Base-by-base conservation (phyloP, 2,888 invertebrate species). In the Cataglyphis albicans region DNA sequence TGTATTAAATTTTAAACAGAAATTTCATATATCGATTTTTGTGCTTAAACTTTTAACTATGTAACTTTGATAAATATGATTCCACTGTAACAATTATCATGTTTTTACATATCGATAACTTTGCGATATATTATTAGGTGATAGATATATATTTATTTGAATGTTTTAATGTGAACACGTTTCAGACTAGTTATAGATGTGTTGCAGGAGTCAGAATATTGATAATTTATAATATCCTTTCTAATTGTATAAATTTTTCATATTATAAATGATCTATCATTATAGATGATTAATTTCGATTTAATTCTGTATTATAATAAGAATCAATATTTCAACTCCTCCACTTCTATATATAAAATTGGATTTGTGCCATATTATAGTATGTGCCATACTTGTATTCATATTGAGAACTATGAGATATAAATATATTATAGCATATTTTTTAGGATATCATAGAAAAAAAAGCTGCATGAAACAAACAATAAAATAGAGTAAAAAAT, bases 161-260 rank as follows among this genome's bases (percentile, higher is more conserved):
- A 86, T 87, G 82, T 76, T 88, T 82, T 48, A 52, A 67, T 68
- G 84, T 90, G 90, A 90, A 90, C 89, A 90, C 89, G 83, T 88
- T 89, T 89, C 83, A 87, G 90, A 90, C 90, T 90, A 90, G 90
- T 86, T 86, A 80, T 73, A 84, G 85, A 90, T 88, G 84, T 84
- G 81, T 85, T 85, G 55, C 68, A 76, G 82, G 83, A 81, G 73
- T 87, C 64, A 76, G 82, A 89, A 88, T 88, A 89, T 75, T 87
- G 83, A 82, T 74, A 52, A 81, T 83, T 38, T 75, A 87, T 44
- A 18, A 59, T 59, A 73, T 59, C 38, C 41, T 80, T 68, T 25
- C 67, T 85, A 84, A 84, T 87, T 59, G 64, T 63, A 41, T 81
- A 21, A 85, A 59, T 63, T 29, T 67, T 76, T 70, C 81, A 78